A percentile compares a stretch with the other conserved stretches of the same genome.
These are phyloP conservation scores for Amphiduros pacificus DNA, from an alignment of 2,888 invertebrate genomes.

Conservation along the genomic window DNA sequence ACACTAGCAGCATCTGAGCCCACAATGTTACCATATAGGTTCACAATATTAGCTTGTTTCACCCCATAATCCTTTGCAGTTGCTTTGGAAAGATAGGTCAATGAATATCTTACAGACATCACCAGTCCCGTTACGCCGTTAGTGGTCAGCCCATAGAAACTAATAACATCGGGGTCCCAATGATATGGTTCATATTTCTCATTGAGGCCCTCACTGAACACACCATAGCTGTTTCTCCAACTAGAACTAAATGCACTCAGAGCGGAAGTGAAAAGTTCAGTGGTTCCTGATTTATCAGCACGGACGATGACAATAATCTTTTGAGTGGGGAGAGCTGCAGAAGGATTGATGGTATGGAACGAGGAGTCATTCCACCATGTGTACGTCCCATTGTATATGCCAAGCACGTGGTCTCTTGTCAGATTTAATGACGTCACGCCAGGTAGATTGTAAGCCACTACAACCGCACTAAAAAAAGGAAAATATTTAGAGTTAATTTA, in stretches of 20 bases:
- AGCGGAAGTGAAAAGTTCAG: slow-evolving; percentile 44
- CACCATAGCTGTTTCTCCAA: slow-evolving; percentile 41
- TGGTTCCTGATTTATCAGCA: slow-evolving; percentile 50
- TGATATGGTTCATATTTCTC: slow-evolving; percentile 5
- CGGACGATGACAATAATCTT: slow-evolving; percentile 44
- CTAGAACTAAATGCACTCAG: slow-evolving; percentile 37
- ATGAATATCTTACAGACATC: slow-evolving; percentile 32
- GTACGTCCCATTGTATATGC: slow-evolving; percentile 43
- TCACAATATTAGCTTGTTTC: slow-evolving; percentile 34
- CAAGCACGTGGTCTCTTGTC: slow-evolving; percentile 35
- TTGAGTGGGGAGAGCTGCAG: slow-evolving; percentile 32
- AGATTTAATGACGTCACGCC: slow-evolving; percentile 31
- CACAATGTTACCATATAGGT: slow-evolving; percentile 30
- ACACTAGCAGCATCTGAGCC: not conserved
- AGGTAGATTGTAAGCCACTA: slow-evolving; percentile 38
- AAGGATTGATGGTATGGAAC: slow-evolving; percentile 21
- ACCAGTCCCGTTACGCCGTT: slow-evolving; percentile 23
- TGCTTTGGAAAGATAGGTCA: slow-evolving; percentile 45
- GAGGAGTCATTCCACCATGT: slow-evolving; percentile 36
- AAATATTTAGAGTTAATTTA: not conserved
- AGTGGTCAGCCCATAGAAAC: slow-evolving; percentile 11
- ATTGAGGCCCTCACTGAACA: slow-evolving; percentile 34
- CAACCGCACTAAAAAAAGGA: slow-evolving; percentile 38
- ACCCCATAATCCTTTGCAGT: slow-evolving; percentile 32
- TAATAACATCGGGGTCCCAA: slow-evolving; percentile 14